Evolutionary conservation across 2,797 vertebrate species (phyloP), one percentile per base, ranked within the genome.

Genomic region (Borostomias antarcticus): DNA sequence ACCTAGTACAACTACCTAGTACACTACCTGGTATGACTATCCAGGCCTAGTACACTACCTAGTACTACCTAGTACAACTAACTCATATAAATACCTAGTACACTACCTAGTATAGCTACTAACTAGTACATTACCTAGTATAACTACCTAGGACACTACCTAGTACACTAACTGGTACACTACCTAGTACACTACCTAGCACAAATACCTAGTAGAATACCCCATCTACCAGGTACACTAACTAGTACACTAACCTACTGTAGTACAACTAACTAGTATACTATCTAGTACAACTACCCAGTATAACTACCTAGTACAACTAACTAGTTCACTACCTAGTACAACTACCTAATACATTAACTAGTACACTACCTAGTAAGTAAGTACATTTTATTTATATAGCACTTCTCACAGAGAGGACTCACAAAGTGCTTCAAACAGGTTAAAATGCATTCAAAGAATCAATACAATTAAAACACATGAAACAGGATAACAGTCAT

Each of bases 81-180:
- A n/a, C n/a, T n/a, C n/a, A n/a, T n/a, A n/a, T n/a, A n/a, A n/a
- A n/a, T 35, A 35, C 10, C 54, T 10, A 50, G 61, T 62, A 21
- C 48, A 48, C 66, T 69, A 53, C 52, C 51, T 56, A 11, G 7
- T 11, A 7, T 37, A 11, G 7, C 13, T 35, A 35, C 2, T 11
- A 6, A 7, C 33, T 35, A 40, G n/a, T n/a, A n/a, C n/a, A 5
- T 13, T 15, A 15, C 35, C 11, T 40, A 40, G 4, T 30, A 62
- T 43, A 5, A 51, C 17, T 53, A 53, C 43, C 28, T 69, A 59
- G 15, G 78, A 50, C 66, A 62, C 52, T 1, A 51, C 13, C 26
- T 37, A 47, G 51, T 69, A 75, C 75, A n/a, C n/a, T 35, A 35
- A 6, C 54, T 10, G 51, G 61, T 62, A 21, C 48, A 48, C 66